These are phyloP conservation scores for Teleogryllus oceanicus DNA, from an alignment of 2,888 invertebrate species.

Conservation along the genomic window DNA sequence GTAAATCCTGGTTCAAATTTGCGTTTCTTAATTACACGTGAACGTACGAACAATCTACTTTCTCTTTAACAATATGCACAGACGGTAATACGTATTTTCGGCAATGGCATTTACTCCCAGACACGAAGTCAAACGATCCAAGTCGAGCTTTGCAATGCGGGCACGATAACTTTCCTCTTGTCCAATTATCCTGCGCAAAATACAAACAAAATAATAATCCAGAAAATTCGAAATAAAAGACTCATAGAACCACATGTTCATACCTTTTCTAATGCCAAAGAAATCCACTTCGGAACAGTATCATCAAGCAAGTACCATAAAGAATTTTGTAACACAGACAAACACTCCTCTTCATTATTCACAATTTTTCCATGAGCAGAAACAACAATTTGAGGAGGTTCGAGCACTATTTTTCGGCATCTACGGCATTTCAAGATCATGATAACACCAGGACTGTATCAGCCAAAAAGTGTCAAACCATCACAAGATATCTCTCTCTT, in stretches of 20 bases:
- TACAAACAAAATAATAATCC: background rate
- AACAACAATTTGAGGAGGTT: background rate
- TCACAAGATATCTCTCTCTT: too few species aligned
- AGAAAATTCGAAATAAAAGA: background rate
- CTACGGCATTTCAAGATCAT: background rate
- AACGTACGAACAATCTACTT: background rate
- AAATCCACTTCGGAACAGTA: background rate
- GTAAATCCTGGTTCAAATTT: background rate
- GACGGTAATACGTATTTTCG: background rate
- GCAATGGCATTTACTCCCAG: background rate
- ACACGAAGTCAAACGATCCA: slow-evolving; percentile 5
- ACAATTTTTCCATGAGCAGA: background rate
- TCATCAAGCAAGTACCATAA: slow-evolving; percentile 18
- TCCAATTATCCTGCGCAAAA: background rate
- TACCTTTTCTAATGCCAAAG: background rate
- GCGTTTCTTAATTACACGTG: background rate
- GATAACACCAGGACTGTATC: background rate
- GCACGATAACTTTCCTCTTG: background rate
- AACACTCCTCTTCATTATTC: background rate
- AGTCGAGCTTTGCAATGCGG: background rate
- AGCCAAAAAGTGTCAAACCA: too few species aligned
- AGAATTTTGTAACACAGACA: background rate
- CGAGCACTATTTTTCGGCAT: background rate
- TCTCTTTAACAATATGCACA: background rate
- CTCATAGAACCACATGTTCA: background rate